Evolutionary conservation across 23 tunicate genomes (phyloP).

Genomic region (Ascidia mentula): DNA sequence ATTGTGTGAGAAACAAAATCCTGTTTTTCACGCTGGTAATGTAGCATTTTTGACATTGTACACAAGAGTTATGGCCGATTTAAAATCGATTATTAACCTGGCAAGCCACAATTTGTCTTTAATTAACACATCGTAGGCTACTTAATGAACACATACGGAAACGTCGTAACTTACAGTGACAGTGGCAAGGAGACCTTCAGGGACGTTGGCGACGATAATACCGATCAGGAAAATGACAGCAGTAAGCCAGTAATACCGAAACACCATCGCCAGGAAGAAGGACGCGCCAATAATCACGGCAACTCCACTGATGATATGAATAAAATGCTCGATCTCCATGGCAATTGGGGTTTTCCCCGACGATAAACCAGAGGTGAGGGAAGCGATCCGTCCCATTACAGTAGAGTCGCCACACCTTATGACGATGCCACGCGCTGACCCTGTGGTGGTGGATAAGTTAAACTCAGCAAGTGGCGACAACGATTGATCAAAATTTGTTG

Average conservation of each 20-base stretch:
- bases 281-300: slow-evolving; percentile 67
- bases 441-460: too few relatives aligned
- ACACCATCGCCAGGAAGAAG: slow-evolving; percentile 47
- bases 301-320: slow-evolving; percentile 62
- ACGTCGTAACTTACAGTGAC: slow-evolving; percentile 51
- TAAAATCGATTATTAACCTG: background rate
- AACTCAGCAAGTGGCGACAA: background rate
- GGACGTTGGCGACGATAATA: slow-evolving; percentile 81
- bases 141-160: background rate
- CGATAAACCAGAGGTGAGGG: slow-evolving; percentile 36
- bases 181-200: slow-evolving; percentile 88
- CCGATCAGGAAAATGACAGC: slow-evolving; percentile 66
- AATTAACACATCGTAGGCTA: background rate
- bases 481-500: too few relatives aligned
- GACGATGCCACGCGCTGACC: background rate
- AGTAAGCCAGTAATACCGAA: slow-evolving; percentile 24
- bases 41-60: background rate
- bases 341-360: slow-evolving; percentile 42
- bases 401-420: slow-evolving; percentile 44
- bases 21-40: too few relatives aligned
- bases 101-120: background rate
- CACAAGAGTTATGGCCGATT: too few relatives aligned
- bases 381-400: slow-evolving; percentile 73
- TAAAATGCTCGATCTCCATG: slow-evolving; percentile 54
- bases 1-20: too few relatives aligned